A percentile compares a stretch with the other conserved stretches of the same genome.
Evolutionary conservation across 2,888 invertebrate genomes (phyloP).

Genomic region (Drosophila paracracens): DNA sequence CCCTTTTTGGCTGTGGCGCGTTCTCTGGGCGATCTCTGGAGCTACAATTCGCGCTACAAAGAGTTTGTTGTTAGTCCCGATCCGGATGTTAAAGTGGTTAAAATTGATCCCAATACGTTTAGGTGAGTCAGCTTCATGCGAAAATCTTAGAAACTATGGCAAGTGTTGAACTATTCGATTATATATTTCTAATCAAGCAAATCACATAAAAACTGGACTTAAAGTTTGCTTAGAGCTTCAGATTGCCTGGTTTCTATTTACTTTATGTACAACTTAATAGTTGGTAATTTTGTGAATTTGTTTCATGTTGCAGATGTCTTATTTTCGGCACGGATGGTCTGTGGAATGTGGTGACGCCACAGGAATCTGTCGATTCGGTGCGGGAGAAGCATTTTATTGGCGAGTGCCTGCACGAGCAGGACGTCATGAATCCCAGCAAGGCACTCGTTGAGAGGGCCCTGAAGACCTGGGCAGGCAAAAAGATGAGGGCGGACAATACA

Average conservation of each 20-base stretch:
- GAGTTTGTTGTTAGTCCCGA: slow-evolving; percentile 99
- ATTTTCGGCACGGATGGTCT: slow-evolving; percentile 98
- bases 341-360: slow-evolving; percentile 96
- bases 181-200: not conserved
- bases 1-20: slow-evolving; percentile 98
- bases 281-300: not conserved
- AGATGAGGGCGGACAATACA: slow-evolving; percentile 97
- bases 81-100: slow-evolving; percentile 95
- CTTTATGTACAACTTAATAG: not conserved
- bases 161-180: not conserved
- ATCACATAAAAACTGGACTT: not conserved
- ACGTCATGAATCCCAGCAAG: slow-evolving; percentile 92
- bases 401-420: slow-evolving; percentile 78
- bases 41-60: slow-evolving; percentile 95
- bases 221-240: not conserved
- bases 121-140: slow-evolving; percentile 83
- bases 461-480: slow-evolving; percentile 92
- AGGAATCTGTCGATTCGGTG: slow-evolving; percentile 93
- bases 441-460: slow-evolving; percentile 93
- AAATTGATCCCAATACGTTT: slow-evolving; percentile 91
- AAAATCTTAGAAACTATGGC: not conserved
- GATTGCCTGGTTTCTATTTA: not conserved
- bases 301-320: slow-evolving; percentile 88
- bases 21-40: slow-evolving; percentile 98
- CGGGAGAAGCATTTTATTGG: slow-evolving; percentile 88